Evolutionary conservation across 1,140 invertebrate species (phyloP), one percentile per base, ranked within the genome.

Genomic region (Carposina sasakii): DNA sequence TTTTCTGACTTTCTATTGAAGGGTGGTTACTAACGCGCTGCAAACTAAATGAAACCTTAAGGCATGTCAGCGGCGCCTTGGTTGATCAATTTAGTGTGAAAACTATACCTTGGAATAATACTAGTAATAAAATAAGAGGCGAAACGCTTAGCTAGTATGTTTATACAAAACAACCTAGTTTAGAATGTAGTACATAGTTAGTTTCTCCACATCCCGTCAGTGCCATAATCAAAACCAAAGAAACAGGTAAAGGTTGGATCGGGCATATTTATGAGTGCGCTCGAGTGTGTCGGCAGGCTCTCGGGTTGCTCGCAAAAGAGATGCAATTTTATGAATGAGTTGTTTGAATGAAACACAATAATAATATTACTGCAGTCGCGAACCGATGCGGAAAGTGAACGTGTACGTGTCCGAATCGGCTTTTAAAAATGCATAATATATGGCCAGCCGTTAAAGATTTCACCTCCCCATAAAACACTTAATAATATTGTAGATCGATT

Each of bases 281-380:
- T 76, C 63, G 54, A 73, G 66, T 64, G 66, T 67, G 46, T 61
- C 67, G 60, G 48, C 54, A 36, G 46, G 50, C 57, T 63, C 66
- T 70, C 67, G 53, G 56, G 61, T 75, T 68, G 59, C 60, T 57
- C 48, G 54, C 56, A 47, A 64, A 60, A 52, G 63, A 67, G 57
- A 66, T 71, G 62, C 71, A 81, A 81, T 81, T 81, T 78, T 81
- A 78, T 79, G 76, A 81, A 81, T 81, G 75, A 81, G 61, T 74
- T 79, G 64, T 75, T 78, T 75, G 72, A 78, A 81, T 73, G 77
- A 71, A 74, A 74, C 63, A 72, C 65, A 70, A 70, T 76, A 73
- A 81, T 74, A 73, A 71, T 65, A 61, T 51, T 55, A 56, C 52
- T 56, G 48, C 61, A 64, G 46, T 58, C 54, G 56, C 57, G 54